Percentiles rank a stretch among this genome's conserved stretches.
These are phyloP conservation scores for Nestor notabilis DNA, from an alignment of 2,113 vertebrate species.

Conservation along the genomic window DNA sequence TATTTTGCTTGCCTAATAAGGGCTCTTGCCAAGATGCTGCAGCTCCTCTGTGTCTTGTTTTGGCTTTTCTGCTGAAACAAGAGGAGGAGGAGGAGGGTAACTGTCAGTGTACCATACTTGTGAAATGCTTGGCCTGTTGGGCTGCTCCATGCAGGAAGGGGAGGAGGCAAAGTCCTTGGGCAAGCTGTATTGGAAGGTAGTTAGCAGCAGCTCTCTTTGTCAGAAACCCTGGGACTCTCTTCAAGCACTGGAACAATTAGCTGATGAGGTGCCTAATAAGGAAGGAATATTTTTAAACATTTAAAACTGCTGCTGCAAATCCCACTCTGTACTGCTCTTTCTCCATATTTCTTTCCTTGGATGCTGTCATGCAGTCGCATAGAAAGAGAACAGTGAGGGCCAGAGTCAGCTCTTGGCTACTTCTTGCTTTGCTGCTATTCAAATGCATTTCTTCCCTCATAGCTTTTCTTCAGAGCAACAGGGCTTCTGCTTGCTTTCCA, in stretches of 20 bases:
- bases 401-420: not conserved
- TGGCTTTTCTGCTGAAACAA: not conserved
- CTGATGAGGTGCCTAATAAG: not conserved
- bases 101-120: not conserved
- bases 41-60: not conserved
- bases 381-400: not conserved
- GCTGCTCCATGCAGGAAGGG: not conserved
- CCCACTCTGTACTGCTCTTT: not conserved
- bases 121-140: not conserved
- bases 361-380: rapidly evolving
- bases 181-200: not conserved
- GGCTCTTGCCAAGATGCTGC: not conserved
- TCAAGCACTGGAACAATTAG: not conserved
- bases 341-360: not conserved
- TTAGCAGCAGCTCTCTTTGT: not conserved
- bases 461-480: not conserved
- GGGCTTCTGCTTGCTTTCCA: not conserved
- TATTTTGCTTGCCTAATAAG: constrained; percentile 17
- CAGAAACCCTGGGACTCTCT: not conserved
- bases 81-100: not conserved
- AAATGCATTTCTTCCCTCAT: not conserved
- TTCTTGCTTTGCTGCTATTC: not conserved
- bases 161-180: not conserved
- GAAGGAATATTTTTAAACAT: not conserved
- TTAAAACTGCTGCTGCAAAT: not conserved